Base-by-base conservation (phyloP, 2,888 invertebrate genomes). In the Matsumyia berberina region DNA sequence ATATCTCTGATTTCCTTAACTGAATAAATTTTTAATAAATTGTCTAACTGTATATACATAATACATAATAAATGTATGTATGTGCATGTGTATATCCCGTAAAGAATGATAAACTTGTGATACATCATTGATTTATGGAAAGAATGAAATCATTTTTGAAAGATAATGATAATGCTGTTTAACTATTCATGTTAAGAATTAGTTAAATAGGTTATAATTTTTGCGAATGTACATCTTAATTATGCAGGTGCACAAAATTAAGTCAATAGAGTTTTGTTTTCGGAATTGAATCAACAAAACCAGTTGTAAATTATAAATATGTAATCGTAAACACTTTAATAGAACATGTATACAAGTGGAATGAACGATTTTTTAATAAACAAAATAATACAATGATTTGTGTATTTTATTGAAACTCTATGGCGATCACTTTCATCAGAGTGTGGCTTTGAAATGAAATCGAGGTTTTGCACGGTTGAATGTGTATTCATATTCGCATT, bases 41-140 rank as follows among this genome's bases (percentile, higher is more conserved):
- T 44, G 44, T 44, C 19, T 42, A 53, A 12, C 4, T 24, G 24
- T 24, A 24, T 24, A 24, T 24, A 4, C 24, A n/a, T n/a, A n/a
- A n/a, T n/a, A n/a, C n/a, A n/a, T n/a, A n/a, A n/a, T n/a, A 53
- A 9, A 17, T 44, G 58, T 37, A 49, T 39, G 53, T 67, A 37
- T 55, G 19, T 44, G 44, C 35, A 42, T 51, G 29, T 19, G 53
- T 33, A 66, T 66, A 31, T 67, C 42, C 7, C 31, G 29, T 39
- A 42, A 31, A 58, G 12, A 55, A 81, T 76, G 29, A 70, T 70
- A 77, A n/a, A 82, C 37, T 77, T 82, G 82, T 82, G 82, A 82
- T 82, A 82, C 58, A 70, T 69, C 55, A 60, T 60, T 66, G 82
- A 53, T 58, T 77, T 70, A 64, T 58, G 42, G 39, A 35, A 66